Conservation (phyloP, 2,888 invertebrate species). For the Rhyacophila evoluta region DNA sequence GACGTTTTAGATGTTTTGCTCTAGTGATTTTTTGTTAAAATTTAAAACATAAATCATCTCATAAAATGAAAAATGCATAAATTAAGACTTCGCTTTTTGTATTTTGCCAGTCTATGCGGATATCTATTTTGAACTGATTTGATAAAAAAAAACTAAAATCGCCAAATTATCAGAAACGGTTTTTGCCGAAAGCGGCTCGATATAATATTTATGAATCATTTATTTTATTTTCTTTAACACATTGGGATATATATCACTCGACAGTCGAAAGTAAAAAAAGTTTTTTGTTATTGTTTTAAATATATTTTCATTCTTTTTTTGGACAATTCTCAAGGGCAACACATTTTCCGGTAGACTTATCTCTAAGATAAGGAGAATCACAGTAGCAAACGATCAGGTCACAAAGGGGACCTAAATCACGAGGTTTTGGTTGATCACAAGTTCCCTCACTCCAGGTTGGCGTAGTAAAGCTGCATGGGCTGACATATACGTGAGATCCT, state of each 20-base stretch:
- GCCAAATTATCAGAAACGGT: neutral
- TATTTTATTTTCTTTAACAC: neutral
- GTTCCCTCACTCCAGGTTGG: neutral
- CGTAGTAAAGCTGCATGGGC: neutral
- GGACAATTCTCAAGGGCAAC: neutral
- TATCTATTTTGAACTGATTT: too few relatives aligned
- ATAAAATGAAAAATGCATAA: too few relatives aligned
- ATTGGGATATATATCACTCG: neutral
- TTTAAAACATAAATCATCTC: too few relatives aligned
- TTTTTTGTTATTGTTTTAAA: neutral
- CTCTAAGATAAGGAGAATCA: neutral
- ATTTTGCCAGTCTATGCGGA: too few relatives aligned
- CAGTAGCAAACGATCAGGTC: neutral
- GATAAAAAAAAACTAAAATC: neutral
- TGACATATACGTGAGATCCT: neutral
- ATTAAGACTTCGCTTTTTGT: too few relatives aligned
- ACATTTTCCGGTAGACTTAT: neutral
- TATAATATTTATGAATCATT: neutral
- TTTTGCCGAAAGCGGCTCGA: neutral
- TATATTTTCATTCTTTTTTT: neutral
- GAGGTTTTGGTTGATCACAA: neutral
- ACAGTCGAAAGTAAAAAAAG: neutral
- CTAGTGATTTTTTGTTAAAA: too few relatives aligned
- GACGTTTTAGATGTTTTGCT: too few relatives aligned
- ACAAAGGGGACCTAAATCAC: neutral